Evolutionary conservation across 2,797 vertebrate genomes (phyloP).

Genomic region (Aeoliscus strigatus): DNA sequence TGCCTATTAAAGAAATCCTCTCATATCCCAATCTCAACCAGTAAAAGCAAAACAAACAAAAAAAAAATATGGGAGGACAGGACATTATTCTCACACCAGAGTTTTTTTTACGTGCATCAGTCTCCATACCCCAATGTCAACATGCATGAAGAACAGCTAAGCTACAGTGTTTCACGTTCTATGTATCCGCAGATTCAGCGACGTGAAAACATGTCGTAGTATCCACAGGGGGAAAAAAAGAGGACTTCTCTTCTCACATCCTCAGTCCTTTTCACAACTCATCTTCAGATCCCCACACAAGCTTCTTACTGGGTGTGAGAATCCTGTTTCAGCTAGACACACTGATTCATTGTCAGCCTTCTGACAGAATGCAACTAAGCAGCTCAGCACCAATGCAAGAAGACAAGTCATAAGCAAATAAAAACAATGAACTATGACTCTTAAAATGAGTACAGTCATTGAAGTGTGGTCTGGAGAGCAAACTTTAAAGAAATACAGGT

Average conservation of each 20-base stretch:
- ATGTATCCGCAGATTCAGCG: conserved; percentile 21
- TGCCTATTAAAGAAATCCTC: no score
- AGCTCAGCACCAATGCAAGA: conserved; percentile 40
- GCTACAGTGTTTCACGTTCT: conserved; percentile 10
- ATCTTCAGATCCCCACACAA: conserved; percentile 58
- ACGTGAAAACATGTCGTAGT: conserved; percentile 22
- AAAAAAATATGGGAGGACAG: no score
- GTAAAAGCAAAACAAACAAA: no score
- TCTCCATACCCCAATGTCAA: conserved; percentile 1
- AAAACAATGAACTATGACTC: conserved; percentile 20
- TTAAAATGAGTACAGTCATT: no score
- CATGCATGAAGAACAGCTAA: conserved; percentile 5
- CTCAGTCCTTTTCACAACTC: conserved; percentile 60
- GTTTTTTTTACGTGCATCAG: background rate
- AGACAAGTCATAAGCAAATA: conserved; percentile 18
- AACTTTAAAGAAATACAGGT: no score
- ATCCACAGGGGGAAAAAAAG: conserved; percentile 40
- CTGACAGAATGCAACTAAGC: conserved; percentile 38
- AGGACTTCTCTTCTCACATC: conserved; percentile 55
- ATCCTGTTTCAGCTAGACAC: conserved; percentile 46
- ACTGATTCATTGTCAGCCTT: conserved; percentile 50
- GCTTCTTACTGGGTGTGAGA: conserved; percentile 44
- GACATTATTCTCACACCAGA: conserved; percentile 7
- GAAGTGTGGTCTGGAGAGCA: no score
- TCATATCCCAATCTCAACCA: no score